These are phyloP conservation scores for Caenorhabditis imperialis DNA, from an alignment of 2,888 invertebrate species.

Conservation along the genomic window DNA sequence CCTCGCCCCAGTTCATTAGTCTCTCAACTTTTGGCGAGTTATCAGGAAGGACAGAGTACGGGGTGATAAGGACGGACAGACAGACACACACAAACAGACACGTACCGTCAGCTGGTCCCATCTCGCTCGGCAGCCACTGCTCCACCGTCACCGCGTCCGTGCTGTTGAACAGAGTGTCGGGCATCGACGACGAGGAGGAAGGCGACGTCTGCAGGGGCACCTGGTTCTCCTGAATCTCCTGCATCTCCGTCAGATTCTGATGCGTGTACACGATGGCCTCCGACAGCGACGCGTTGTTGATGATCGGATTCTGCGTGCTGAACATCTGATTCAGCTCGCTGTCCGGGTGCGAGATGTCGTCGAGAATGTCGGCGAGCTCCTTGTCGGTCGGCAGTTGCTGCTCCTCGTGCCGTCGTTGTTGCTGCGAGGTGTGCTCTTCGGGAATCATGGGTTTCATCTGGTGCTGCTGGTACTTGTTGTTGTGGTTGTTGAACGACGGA, in stretches of 20 bases:
- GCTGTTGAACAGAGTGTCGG: constrained; percentile 39
- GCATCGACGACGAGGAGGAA: constrained; percentile 6
- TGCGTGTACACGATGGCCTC: constrained; percentile 53
- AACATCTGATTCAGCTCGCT: constrained; percentile 58
- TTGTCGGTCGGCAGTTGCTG: constrained; percentile 24
- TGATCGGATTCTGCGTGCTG: constrained; percentile 42
- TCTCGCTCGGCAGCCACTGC: constrained; percentile 25
- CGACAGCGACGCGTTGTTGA: constrained; percentile 56
- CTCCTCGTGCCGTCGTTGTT: constrained; percentile 1
- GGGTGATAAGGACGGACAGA: constrained; percentile 7
- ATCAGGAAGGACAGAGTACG: constrained; percentile 16
- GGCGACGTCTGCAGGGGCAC: constrained; percentile 2
- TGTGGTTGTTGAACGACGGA: constrained; percentile 25
- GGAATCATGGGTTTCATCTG: constrained; percentile 21
- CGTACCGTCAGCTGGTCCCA: constrained; percentile 31
- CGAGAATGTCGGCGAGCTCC: constrained; percentile 63
- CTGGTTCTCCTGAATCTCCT: constrained; percentile 32
- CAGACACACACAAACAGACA: not conserved
- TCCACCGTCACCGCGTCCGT: constrained; percentile 26
- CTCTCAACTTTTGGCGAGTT: constrained; percentile 43
- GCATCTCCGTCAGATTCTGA: constrained; percentile 55
- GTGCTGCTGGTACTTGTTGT: constrained; percentile 2
- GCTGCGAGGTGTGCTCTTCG: constrained; percentile 3
- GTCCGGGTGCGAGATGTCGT: constrained; percentile 61
- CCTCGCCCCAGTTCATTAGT: constrained; percentile 22